These are phyloP conservation scores for Petroica traversi DNA, from an alignment of 2,113 vertebrate species.

Conservation along the genomic window DNA sequence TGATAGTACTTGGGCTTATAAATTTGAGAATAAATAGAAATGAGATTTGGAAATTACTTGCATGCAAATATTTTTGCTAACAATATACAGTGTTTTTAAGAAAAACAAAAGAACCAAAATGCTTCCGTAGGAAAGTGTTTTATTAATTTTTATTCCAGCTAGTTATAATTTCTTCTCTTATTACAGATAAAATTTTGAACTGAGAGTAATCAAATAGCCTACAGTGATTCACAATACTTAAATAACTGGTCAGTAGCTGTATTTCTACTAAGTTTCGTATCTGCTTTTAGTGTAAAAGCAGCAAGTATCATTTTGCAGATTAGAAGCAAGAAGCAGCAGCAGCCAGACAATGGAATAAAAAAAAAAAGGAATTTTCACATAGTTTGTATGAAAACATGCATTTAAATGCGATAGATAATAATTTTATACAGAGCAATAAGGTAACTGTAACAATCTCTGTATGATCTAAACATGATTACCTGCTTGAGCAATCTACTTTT, in stretches of 20 bases:
- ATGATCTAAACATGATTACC: conserved; percentile 22
- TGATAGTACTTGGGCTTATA: not conserved
- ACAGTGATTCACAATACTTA: not conserved
- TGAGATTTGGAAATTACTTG: not conserved
- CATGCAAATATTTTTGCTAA: not conserved
- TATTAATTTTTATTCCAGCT: not conserved
- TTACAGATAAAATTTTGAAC: not conserved
- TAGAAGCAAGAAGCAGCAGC: not conserved
- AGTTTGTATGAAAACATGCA: not conserved
- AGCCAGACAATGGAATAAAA: not conserved
- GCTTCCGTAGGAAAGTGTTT: not conserved
- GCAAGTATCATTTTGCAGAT: not conserved
- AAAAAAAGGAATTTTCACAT: not conserved
- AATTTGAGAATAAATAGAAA: not conserved
- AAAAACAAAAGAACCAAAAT: not conserved
- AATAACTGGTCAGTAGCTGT: not conserved
- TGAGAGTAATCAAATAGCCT: not conserved
- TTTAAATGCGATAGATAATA: not conserved
- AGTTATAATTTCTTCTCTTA: not conserved
- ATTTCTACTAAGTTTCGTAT: not conserved
- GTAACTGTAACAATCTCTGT: not conserved
- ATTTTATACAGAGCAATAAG: not conserved
- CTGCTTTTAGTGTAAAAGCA: not conserved
- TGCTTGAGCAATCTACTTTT: conserved; percentile 80
- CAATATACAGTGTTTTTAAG: not conserved